Percentiles rank a stretch among this genome's conserved stretches.
Evolutionary conservation across 2,113 vertebrate genomes (phyloP).

Genomic region (Theristicus caerulescens): DNA sequence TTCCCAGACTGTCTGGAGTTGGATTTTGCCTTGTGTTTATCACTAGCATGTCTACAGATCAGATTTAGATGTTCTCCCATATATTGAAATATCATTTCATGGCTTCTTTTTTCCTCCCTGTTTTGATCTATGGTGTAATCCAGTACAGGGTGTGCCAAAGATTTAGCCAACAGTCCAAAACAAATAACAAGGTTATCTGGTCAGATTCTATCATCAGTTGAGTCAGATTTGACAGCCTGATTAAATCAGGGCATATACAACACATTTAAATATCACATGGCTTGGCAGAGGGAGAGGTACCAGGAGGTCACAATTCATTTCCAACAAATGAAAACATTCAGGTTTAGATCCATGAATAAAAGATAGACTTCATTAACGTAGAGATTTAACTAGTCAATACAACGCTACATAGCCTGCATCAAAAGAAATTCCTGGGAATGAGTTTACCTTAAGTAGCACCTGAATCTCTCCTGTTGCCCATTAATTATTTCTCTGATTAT

Average conservation of each 20-base stretch:
- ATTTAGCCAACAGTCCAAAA: background rate
- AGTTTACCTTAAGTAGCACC: background rate
- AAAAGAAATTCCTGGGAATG: slow-evolving; percentile 12
- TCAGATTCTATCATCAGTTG: slow-evolving; percentile 25
- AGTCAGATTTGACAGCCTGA: slow-evolving; percentile 8
- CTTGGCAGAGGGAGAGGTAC: background rate
- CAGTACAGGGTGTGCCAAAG: background rate
- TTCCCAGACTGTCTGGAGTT: slow-evolving; percentile 18
- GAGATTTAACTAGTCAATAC: background rate
- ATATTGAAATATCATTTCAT: background rate
- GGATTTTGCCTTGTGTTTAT: slow-evolving; percentile 10
- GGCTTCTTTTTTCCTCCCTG: background rate
- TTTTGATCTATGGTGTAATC: background rate
- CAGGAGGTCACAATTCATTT: background rate
- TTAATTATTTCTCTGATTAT: background rate
- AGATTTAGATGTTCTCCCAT: slow-evolving; percentile 2
- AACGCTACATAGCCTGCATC: background rate
- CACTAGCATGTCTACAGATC: background rate
- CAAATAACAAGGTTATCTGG: slow-evolving; percentile 18
- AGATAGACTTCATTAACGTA: background rate
- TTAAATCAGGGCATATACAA: background rate
- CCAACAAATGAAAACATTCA: background rate
- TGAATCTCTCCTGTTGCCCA: background rate
- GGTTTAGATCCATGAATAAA: slow-evolving; percentile 15
- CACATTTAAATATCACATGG: background rate